A percentile compares a stretch with the other conserved stretches of the same genome.
These are phyloP conservation scores for Neolamprologus devosi DNA, from an alignment of 2,113 vertebrate species.

Conservation along the genomic window DNA sequence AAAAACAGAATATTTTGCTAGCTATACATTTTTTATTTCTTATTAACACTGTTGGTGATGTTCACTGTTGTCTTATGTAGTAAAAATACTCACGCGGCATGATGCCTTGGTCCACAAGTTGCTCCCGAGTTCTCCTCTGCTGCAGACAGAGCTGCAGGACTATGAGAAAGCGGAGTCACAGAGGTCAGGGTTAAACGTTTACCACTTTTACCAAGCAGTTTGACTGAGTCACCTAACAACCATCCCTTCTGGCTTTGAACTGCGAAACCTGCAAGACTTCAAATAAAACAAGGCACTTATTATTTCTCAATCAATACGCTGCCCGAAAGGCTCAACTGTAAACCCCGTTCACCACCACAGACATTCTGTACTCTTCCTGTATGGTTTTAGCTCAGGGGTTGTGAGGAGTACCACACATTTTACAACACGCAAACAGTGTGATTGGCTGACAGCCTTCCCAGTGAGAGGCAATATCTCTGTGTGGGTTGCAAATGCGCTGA, in stretches of 20 bases:
- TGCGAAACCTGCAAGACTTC: conserved; percentile 11
- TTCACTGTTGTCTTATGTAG: neutral
- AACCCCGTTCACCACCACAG: conserved; percentile 21
- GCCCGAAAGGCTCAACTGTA: neutral
- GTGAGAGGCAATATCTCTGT: neutral
- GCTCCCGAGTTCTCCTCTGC: conserved; percentile 89
- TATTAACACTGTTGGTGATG: neutral
- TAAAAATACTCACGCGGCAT: conserved; percentile 86
- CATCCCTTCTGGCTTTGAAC: neutral
- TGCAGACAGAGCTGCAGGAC: conserved; percentile 93
- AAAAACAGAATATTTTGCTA: neutral
- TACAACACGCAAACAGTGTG: neutral
- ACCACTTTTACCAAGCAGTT: neutral
- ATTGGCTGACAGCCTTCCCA: neutral
- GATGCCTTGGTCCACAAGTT: conserved; percentile 96
- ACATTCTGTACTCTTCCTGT: conserved; percentile 51
- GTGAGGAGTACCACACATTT: neutral
- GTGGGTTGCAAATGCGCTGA: conserved; percentile 14
- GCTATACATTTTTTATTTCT: neutral
- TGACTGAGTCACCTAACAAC: conserved; percentile 5
- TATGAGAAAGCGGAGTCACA: conserved; percentile 62
- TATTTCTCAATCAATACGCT: conserved; percentile 12
- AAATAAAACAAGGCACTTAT: conserved; percentile 26
- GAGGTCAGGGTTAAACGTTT: conserved; percentile 13
- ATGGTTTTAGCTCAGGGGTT: conserved; percentile 7